Evolutionary conservation across 2,113 vertebrate genomes (phyloP), one percentile per base, ranked within the genome.

Genomic region (Lates calcarifer): DNA sequence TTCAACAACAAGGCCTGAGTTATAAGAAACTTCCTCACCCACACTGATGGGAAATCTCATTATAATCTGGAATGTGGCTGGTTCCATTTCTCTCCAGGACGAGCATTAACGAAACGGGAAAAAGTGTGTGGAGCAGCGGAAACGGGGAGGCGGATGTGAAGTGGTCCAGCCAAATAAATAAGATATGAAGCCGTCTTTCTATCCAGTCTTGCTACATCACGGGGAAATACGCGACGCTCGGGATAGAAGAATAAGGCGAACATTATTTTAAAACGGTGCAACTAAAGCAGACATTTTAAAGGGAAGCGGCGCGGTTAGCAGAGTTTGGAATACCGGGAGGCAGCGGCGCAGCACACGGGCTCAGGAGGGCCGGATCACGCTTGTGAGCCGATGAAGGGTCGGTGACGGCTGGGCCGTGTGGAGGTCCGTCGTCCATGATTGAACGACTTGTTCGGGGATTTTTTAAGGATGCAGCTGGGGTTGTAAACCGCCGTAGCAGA

Each of bases 141-240:
- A 84, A 66, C 67, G 2, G 71, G 69, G 73, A 53, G 63, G 86
- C 64, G 90, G 87, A 51, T 87, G 79, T 87, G 66, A 60, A 69
- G 83, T 6, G 58, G 43, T 63, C 37, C 67, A 55, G 41, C 29
- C 74, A 41, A 85, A 92, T 90, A 82, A 91, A 93, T 91, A 92
- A 94, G 85, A 92, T 5, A 93, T 93, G 88, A 93, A 83, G 14
- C 45, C 64, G 45, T 62, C 47, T 82, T 31, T 79, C 49, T 39
- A 15, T 41, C n/a, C 55, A 73, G 35, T 22, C 84, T 74, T 65
- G 73, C 82, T 53, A 41, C 60, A 41, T 14, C 56, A 28, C 68
- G 28, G 47, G 66, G 41, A 35, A 56, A 22, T 22, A 5, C 24
- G 8, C 24, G 56, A 55, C 63, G 74, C 51, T 1, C 47, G 20